phyloP scores from a whole-genome alignment of 2,797 vertebrate species.

The Clamator glandarius region DNA sequence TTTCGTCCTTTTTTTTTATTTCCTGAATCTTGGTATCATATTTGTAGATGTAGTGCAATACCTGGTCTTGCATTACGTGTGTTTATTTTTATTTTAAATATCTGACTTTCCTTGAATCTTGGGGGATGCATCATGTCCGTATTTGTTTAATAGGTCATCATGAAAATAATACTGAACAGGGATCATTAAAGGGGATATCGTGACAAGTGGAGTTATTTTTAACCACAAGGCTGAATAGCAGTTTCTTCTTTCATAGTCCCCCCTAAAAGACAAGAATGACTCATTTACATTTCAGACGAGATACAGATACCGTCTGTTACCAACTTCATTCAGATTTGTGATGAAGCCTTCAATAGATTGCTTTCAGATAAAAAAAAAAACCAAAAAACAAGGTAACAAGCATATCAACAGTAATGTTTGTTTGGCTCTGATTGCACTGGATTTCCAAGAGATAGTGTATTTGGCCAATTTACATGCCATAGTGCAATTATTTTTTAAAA shows the following conservation, averaged over 20 bases:
- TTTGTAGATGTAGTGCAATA: not conserved
- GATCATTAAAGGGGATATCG: slow-evolving; percentile 36
- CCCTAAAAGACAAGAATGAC: slow-evolving; percentile 33
- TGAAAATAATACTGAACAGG: slow-evolving; percentile 3
- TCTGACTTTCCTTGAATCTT: not conserved
- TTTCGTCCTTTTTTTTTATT: not conserved
- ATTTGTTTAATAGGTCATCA: slow-evolving; percentile 26
- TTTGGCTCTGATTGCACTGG: not conserved
- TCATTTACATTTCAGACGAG: slow-evolving; percentile 58
- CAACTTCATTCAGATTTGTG: slow-evolving; percentile 35
- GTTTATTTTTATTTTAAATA: not conserved
- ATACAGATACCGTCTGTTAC: slow-evolving; percentile 42
- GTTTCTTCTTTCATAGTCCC: slow-evolving; percentile 24
- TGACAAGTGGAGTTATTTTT: slow-evolving; percentile 36
- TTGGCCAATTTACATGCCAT: not conserved
- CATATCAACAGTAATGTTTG: not conserved
- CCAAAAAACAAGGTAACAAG: not conserved
- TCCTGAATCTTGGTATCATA: not conserved
- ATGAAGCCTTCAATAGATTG: not conserved
- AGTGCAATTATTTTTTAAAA: not conserved
- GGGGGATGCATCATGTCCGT: not conserved
- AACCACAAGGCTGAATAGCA: slow-evolving; percentile 33
- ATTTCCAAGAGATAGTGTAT: not conserved
- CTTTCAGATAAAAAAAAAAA: slow-evolving; percentile 1
- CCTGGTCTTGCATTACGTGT: rapidly evolving